Base-by-base conservation (phyloP, 2,888 invertebrate species). In the Archips crataeganus region DNA sequence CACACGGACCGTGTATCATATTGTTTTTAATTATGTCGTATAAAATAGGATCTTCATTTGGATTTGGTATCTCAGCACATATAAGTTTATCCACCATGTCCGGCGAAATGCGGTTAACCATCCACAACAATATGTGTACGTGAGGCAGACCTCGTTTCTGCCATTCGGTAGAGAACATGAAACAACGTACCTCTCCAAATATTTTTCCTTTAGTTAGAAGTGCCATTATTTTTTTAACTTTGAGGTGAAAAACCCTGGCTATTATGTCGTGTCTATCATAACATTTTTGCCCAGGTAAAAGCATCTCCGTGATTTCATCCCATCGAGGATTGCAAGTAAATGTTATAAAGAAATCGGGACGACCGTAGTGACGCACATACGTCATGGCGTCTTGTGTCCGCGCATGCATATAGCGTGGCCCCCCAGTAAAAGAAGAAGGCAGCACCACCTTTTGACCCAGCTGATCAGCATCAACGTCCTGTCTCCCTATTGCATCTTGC, bases 201-300 rank as follows among this genome's bases (percentile, higher is more conserved):
- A 51, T 5, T 15, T 51, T 3, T 2, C 15, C 51, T 15, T 51
- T 51, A 5, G 51, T 51, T 6, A 51, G 15, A 6, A 51, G 51
- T 2, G 51, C 15, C n/a, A 51, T 13, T 13, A 51, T 6, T 5
- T 51, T 51, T 15, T 51, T 11, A 6, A 51, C 51, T 15, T 51
- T 51, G 6, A 51, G 11, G 2, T 51, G 11, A 51, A 51, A 62
- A 23, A 81, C 75, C 57, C 34, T 81, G 23, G 82, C 80, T 49
- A 79, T 74, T 36, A 86, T 70, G 74, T 86, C 84, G 74, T 85
- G 83, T 23, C 84, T 71, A 23, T 23, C 23, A 23, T 23, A 23
- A 23, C 23, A 23, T 23, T 23, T 23, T 23, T 23, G 23, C 23
- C 23, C 23, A 23, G 23, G 23, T 23, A 23, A 23, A 23, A 23